Percentiles rank a stretch among this genome's conserved stretches.
Conservation (phyloP, 1,140 invertebrate species). For the Ceratina calcarata region DNA sequence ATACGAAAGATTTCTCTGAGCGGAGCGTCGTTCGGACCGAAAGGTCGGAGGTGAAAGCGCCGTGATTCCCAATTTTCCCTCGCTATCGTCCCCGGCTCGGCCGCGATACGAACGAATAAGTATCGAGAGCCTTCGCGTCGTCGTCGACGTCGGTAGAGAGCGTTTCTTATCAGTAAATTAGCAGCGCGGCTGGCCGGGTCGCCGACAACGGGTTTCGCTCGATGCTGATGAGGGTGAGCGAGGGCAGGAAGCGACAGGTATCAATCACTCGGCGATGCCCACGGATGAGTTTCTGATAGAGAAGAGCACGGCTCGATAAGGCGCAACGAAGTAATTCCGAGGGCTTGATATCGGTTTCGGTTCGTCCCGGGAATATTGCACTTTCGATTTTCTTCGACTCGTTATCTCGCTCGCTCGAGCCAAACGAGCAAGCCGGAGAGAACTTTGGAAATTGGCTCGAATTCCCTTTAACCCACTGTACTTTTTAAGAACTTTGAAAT, state of each 20-base stretch:
- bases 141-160: conserved; percentile 57
- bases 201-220: conserved; percentile 50
- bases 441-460: too few relatives aligned
- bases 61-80: conserved; percentile 60
- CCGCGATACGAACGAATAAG: conserved; percentile 74
- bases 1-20: conserved; percentile 12
- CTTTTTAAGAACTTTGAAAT: too few relatives aligned
- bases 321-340: conserved; percentile 23
- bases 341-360: background rate
- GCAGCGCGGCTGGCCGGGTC: conserved; percentile 61
- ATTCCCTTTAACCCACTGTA: too few relatives aligned
- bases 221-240: conserved; percentile 73
- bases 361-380: background rate
- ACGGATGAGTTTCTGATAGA: conserved; percentile 62
- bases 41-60: background rate
- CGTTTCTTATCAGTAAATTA: conserved; percentile 78
- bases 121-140: conserved; percentile 54
- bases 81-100: conserved; percentile 47
- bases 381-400: background rate
- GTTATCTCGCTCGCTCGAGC: background rate
- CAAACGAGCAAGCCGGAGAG: background rate
- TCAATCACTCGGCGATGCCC: conserved; percentile 66
- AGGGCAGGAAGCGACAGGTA: conserved; percentile 66
- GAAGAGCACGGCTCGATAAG: conserved; percentile 22
- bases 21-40: conserved; percentile 34